Evolutionary conservation across 2,888 invertebrate species (phyloP), one percentile per base, ranked within the genome.

Genomic region (Acleris sparsana): DNA sequence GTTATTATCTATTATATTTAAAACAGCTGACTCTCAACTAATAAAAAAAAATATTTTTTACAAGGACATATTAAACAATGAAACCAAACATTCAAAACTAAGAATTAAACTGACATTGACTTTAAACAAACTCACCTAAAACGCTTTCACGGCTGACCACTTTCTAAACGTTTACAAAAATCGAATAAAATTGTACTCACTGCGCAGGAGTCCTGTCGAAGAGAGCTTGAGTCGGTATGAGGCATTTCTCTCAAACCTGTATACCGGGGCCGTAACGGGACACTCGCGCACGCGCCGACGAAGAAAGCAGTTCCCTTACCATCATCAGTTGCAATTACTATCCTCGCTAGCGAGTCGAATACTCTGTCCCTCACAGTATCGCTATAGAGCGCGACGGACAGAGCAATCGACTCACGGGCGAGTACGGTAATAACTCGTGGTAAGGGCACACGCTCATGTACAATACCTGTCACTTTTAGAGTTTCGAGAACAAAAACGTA

Each of bases 161-260:
- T 46, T 46, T 46, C 46, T 46, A 46, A 46, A 46, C 46, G n/a
- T 43, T 55, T 43, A 53, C 72, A 70, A 67, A 70, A 74, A 74
- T 75, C 72, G 70, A 76, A 73, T 70, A 57, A 62, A 57, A 58
- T 87, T 86, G 75, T 73, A 39, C 71, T 70, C 70, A 75, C 74
- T 74, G 73, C 76, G 69, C 74, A 71, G 73, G 49, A 55, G 22
- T 55, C 55, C 55, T 22, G 55, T 16, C 39, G 43, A 9, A 1
- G 39, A n/a, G 46, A 46, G 44, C 17, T 25, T 16, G 25, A 25
- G 25, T 43, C 17, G 25, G 17, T 29, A 29, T 29, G 46, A 73
- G 78, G 67, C 76, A 77, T 77, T 80, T 81, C 82, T 82, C 79
- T 61, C 39, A 62, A 70, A 69, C 71, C 69, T 55, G 67, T 67